Percentiles rank a stretch among this genome's conserved stretches.
These are phyloP conservation scores for Eurystomus gularis DNA, from an alignment of 2,113 vertebrate genomes.

Conservation along the genomic window DNA sequence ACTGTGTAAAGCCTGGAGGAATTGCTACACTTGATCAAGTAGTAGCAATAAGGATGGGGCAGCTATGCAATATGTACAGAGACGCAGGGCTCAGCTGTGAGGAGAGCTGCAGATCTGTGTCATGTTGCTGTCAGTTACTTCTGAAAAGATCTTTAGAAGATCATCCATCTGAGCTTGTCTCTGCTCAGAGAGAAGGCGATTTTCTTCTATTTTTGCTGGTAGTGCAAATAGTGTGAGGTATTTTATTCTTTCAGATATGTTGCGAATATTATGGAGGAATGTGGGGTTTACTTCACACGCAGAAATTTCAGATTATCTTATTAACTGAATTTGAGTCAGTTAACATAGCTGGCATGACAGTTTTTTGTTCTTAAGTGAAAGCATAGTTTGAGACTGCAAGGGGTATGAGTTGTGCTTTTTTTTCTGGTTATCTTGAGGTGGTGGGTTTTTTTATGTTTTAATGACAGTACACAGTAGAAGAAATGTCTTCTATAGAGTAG, in stretches of 20 bases:
- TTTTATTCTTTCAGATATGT: not conserved
- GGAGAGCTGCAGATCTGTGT: not conserved
- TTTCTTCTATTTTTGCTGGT: not conserved
- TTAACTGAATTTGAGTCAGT: not conserved
- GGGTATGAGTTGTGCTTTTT: accelerated
- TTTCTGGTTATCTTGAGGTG: not conserved
- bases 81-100: not conserved
- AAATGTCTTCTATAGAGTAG: not conserved
- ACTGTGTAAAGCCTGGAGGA: not conserved
- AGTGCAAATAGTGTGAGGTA: not conserved
- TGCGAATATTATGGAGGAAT: not conserved
- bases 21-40: not conserved
- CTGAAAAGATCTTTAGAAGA: not conserved
- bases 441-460: not conserved
- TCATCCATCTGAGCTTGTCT: not conserved
- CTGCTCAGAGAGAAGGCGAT: not conserved
- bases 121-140: not conserved
- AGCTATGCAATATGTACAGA: not conserved
- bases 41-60: not conserved
- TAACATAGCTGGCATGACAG: not conserved
- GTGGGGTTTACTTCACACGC: not conserved
- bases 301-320: not conserved
- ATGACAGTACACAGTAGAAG: not conserved
- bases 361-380: not conserved
- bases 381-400: not conserved